Evolutionary conservation across 1,140 invertebrate species (phyloP).

Genomic region (Tetramorium alpestre): DNA sequence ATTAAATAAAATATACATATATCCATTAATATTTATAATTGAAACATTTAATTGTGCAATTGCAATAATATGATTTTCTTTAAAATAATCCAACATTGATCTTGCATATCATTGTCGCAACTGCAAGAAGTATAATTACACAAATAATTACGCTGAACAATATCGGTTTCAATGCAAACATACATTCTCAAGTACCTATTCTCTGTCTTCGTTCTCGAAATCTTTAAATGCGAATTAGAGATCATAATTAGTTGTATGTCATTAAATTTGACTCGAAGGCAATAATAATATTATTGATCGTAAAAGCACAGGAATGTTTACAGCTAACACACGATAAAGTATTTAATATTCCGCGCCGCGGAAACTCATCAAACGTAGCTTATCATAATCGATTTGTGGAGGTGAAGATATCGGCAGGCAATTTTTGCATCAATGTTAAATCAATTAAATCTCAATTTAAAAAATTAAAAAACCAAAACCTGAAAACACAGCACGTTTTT

Average conservation of each 20-base stretch:
- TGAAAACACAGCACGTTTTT: too few relatives aligned
- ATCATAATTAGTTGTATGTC: background rate
- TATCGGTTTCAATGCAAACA: background rate
- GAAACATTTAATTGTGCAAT: background rate
- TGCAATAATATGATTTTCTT: background rate
- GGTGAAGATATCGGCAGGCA: background rate
- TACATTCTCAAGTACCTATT: background rate
- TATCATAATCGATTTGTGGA: background rate
- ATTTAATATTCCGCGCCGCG: background rate
- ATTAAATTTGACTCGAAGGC: background rate
- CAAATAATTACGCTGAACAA: slow-evolving; percentile 3
- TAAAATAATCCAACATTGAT: background rate
- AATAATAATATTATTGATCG: background rate
- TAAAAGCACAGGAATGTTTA: background rate
- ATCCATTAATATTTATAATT: slow-evolving; percentile 2
- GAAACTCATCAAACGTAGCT: background rate
- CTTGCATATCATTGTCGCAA: background rate
- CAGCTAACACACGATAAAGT: background rate
- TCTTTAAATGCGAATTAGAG: background rate
- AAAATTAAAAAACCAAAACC: too few relatives aligned
- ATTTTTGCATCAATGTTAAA: background rate
- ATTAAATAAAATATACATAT: background rate
- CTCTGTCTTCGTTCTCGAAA: background rate
- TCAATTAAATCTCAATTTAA: background rate
- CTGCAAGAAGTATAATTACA: background rate